phyloP scores from a whole-genome alignment of 2,797 vertebrate species.

The Rhinatrema bivittatum region DNA sequence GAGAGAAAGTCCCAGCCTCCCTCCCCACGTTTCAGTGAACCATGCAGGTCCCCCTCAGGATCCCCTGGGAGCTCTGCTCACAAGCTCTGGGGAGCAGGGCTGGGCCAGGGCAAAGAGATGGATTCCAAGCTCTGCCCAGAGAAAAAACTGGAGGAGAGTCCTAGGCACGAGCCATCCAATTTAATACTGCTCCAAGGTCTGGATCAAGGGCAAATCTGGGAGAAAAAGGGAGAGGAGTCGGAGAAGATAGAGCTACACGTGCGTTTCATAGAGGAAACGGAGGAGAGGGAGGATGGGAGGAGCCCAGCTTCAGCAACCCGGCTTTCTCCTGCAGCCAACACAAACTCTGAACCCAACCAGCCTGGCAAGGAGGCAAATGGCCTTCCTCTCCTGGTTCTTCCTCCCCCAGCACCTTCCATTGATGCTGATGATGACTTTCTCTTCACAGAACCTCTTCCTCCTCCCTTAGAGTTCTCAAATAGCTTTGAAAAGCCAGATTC shows the following conservation, averaged over 20 bases:
- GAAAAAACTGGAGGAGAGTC: slow-evolving; percentile 11
- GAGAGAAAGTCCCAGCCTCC: slow-evolving; percentile 19
- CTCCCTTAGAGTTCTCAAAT: slow-evolving; percentile 84
- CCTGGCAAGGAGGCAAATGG: slow-evolving; percentile 48
- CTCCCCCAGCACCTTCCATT: slow-evolving; percentile 81
- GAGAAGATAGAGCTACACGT: slow-evolving; percentile 61
- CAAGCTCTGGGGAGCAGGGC: slow-evolving; percentile 25
- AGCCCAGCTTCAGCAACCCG: slow-evolving; percentile 5
- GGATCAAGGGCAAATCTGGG: slow-evolving; percentile 48
- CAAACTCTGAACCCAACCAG: slow-evolving; percentile 13
- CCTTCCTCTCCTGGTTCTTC: slow-evolving; percentile 70
- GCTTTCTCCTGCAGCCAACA: slow-evolving; percentile 8
- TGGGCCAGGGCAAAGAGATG: slow-evolving; percentile 15
- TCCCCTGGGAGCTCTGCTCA: slow-evolving; percentile 23
- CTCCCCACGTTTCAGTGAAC: slow-evolving; percentile 18
- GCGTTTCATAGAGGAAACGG: slow-evolving; percentile 45
- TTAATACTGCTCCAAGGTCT: slow-evolving; percentile 11
- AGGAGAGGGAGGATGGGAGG: slow-evolving; percentile 13
- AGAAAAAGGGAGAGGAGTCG: slow-evolving; percentile 50
- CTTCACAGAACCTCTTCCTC: slow-evolving; percentile 80
- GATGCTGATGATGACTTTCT: slow-evolving; percentile 85
- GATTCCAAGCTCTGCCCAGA: slow-evolving; percentile 21
- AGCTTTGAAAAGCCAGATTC: slow-evolving; percentile 73
- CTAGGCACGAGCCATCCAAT: slow-evolving; percentile 12
- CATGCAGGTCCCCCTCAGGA: slow-evolving; percentile 9